Evolutionary conservation across 2,113 vertebrate genomes (phyloP), one percentile per base, ranked within the genome.

Genomic region (Telmatochromis sp.): DNA sequence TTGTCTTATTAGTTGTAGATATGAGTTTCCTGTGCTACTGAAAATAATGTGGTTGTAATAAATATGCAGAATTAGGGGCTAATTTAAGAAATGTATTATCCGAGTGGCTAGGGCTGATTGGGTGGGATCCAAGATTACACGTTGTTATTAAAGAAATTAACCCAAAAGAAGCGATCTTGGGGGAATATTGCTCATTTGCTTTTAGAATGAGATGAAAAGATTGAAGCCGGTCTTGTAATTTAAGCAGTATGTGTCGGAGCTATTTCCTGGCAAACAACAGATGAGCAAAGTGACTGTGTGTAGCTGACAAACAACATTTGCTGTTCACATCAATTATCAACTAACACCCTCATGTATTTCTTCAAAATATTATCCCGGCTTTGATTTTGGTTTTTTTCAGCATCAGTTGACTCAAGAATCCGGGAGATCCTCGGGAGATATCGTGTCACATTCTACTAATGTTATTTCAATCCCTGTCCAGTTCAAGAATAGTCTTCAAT

Each of bases 1-100:
- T 91, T 84, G 87, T 89, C 89, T 89, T 92, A 89, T 92, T 65
- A 80, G 78, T 73, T 81, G 55, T 75, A 45, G 80, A 89, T 86
- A 75, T 84, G 71, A 63, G 65, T 54, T 60, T 87, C 51, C 12
- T 50, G 21, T 35, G 68, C 33, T 35, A 23, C 81, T 88, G 5
- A 40, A 21, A 53, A 63, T 9, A 19, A 35, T 58, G 51, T 9
- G 51, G 21, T 65, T 87, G 58, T 83, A 78, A 82, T 75, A 83
- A 45, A 65, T 35, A 57, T 7, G 65, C 42, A 47, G 19, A 80
- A 21, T 35, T 19, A 83, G 11, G 42, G 42, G 54, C 14, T 80
- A 73, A 87, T 82, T 89, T 89, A 89, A 79, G 26, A n/a, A 37
- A 83, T 55, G 14, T 35, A 51, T 35, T 80, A 37, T 31, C 42